Evolutionary conservation across 2,888 invertebrate species (phyloP).

Genomic region (Drosophila nr. medialis): DNA sequence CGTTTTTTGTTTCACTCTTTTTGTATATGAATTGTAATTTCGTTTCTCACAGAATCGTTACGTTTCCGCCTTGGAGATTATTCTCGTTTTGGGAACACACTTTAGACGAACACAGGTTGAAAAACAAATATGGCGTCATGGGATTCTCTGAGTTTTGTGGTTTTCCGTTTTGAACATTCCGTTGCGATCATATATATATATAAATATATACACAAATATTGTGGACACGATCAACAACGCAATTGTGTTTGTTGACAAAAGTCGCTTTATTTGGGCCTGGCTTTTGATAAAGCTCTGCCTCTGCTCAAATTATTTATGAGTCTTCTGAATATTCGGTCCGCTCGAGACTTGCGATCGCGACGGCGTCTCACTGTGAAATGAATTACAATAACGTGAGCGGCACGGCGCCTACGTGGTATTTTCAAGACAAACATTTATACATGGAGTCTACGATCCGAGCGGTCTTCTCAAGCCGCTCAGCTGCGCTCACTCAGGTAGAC

Average conservation of each 20-base stretch:
- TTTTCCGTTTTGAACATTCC: slow-evolving; percentile 58
- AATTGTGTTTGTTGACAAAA: slow-evolving; percentile 22
- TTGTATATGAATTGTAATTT: slow-evolving; percentile 31
- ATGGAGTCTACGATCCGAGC: slow-evolving; percentile 10
- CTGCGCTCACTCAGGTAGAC: slow-evolving; percentile 32
- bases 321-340: slow-evolving; percentile 39
- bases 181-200: slow-evolving; percentile 8
- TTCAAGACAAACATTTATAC: slow-evolving; percentile 11
- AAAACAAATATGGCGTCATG: slow-evolving; percentile 81
- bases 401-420: slow-evolving; percentile 65
- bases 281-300: slow-evolving; percentile 22
- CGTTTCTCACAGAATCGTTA: slow-evolving; percentile 30
- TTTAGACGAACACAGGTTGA: slow-evolving; percentile 49
- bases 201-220: slow-evolving; percentile 1
- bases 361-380: slow-evolving; percentile 79
- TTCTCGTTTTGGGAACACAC: slow-evolving; percentile 37
- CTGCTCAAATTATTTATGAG: slow-evolving; percentile 20
- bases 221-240: slow-evolving; percentile 12
- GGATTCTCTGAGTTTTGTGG: slow-evolving; percentile 60
- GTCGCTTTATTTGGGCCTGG: slow-evolving; percentile 30
- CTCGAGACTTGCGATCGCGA: slow-evolving; percentile 74
- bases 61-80: slow-evolving; percentile 40
- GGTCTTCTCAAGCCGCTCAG: slow-evolving; percentile 32
- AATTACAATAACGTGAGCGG: slow-evolving; percentile 55
- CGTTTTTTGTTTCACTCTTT: slow-evolving; percentile 37